These are phyloP conservation scores for Quadroppia sp. DNA, from an alignment of 2,888 invertebrate genomes.

Conservation along the genomic window DNA sequence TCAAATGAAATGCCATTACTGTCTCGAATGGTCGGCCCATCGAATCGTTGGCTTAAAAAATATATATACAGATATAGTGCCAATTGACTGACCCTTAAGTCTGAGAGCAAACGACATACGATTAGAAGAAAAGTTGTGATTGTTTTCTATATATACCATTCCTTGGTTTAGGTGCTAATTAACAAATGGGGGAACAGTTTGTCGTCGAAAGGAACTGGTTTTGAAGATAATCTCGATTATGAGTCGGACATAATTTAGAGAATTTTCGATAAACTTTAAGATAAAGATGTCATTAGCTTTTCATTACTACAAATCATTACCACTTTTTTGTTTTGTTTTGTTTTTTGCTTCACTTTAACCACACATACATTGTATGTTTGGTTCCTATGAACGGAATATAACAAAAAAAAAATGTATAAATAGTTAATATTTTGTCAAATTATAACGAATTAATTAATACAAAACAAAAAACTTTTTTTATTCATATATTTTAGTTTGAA, in stretches of 20 bases:
- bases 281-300: slow-evolving; percentile 10
- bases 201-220: not conserved
- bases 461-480: not conserved
- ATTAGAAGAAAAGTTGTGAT: not conserved
- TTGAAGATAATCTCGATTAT: not conserved
- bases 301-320: not conserved
- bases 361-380: too few species aligned
- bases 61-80: not conserved
- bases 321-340: too few species aligned
- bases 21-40: not conserved
- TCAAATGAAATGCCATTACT: slow-evolving; percentile 24
- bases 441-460: too few species aligned
- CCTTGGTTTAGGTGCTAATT: not conserved
- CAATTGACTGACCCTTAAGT: not conserved
- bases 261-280: not conserved
- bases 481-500: too few species aligned
- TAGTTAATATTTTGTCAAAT: too few species aligned
- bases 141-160: not conserved
- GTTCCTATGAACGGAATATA: too few species aligned
- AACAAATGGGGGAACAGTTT: not conserved
- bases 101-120: not conserved
- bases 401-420: too few species aligned
- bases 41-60: slow-evolving; percentile 4
- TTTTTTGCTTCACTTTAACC: too few species aligned
- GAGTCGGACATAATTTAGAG: not conserved